Evolutionary conservation across 2,888 invertebrate species (phyloP), one percentile per base, ranked within the genome.

Genomic region (Tenthredo livida): DNA sequence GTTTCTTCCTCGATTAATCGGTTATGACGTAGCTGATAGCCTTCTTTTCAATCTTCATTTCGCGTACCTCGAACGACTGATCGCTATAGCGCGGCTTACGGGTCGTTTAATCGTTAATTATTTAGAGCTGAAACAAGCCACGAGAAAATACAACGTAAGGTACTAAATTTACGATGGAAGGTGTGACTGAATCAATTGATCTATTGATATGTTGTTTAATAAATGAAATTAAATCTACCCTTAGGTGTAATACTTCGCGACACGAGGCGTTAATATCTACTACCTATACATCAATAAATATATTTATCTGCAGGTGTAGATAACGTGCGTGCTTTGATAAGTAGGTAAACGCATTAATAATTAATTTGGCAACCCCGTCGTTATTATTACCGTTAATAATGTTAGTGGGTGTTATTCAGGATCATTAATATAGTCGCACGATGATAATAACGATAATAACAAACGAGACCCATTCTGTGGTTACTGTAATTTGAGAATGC

Each of bases 401-500:
- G 15, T 73, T 43, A 29, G 73, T 40, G 21, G 72, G 9, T 43
- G 72, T 73, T 73, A 73, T 43, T 43, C 21, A 40, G 21, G 47
- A 21, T 73, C 43, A 12, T 73, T 73, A 73, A 43, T 73, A 73
- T 37, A 40, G 73, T 43, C n/a, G 40, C 17, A 21, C 47, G 73
- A 73, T 40, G n/a, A 43, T 73, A 43, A 73, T 73, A 21, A 73
- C 43, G 73, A 43, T 73, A 43, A 43, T 43, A 73, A 73, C 43
- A 43, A 73, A 73, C 21, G 43, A 73, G 43, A 73, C 17, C 40
- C 40, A 43, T 43, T 43, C 43, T 17, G 72, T 21, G 72, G 40
- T 73, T 43, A 73, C 72, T 40, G 72, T 43, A 73, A 73, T 73
- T 73, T 73, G 72, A 73, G 72, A 73, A 43, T 73, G 72, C 72